Evolutionary conservation across 1,140 invertebrate species (phyloP).

Genomic region (Aricia agestis): DNA sequence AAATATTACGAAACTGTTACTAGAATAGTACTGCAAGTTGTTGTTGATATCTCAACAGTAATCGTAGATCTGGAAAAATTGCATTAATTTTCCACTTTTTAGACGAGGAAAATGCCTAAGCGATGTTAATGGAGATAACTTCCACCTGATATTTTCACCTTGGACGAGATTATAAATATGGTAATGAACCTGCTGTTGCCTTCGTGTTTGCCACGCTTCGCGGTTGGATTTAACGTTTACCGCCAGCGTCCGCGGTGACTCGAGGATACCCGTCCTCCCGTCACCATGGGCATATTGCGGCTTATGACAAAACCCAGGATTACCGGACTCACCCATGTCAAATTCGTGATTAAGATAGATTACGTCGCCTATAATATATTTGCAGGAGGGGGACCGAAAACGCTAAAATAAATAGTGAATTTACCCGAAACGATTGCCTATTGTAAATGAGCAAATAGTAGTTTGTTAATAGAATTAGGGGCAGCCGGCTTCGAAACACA

Average conservation of each 20-base stretch:
- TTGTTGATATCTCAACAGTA: too few species aligned
- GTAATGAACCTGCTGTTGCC: not conserved
- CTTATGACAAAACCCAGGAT: slow-evolving; percentile 65
- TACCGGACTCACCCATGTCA: slow-evolving; percentile 27
- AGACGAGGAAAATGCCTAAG: not conserved
- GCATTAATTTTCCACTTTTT: not conserved
- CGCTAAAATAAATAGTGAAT: slow-evolving; percentile 12
- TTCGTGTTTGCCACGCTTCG: slow-evolving; percentile 25
- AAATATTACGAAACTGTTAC: not conserved
- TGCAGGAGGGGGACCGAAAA: slow-evolving; percentile 19
- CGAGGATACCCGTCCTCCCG: slow-evolving; percentile 38
- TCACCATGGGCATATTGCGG: slow-evolving; percentile 65
- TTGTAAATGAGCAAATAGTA: slow-evolving; percentile 23
- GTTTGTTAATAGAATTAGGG: slow-evolving; percentile 57
- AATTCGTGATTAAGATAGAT: slow-evolving; percentile 3
- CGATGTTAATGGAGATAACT: not conserved
- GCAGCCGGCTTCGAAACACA: slow-evolving; percentile 57
- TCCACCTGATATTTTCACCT: slow-evolving; percentile 2
- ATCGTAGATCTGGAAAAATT: not conserved
- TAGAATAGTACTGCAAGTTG: too few species aligned
- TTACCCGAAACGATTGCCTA: slow-evolving; percentile 10
- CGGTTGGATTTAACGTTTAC: slow-evolving; percentile 51
- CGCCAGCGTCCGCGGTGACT: slow-evolving; percentile 44
- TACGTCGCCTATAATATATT: not conserved
- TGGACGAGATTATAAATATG: slow-evolving; percentile 7